These are phyloP conservation scores for Tachyglossus aculeatus DNA, from an alignment of 2,797 vertebrate species.

Conservation along the genomic window DNA sequence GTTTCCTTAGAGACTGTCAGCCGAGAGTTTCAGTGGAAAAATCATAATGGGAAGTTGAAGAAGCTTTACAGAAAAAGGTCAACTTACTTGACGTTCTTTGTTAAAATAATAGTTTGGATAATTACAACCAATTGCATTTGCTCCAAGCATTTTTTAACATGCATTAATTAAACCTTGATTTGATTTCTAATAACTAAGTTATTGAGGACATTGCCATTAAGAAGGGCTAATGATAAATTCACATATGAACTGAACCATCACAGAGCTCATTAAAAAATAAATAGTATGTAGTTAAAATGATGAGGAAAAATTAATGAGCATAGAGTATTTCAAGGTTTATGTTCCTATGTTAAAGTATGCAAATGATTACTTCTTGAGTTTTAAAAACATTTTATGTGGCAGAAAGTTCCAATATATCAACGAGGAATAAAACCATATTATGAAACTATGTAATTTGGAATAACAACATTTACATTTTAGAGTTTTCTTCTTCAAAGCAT, in stretches of 20 bases:
- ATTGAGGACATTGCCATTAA: conserved; percentile 46
- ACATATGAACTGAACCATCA: conserved; percentile 38
- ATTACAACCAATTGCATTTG: conserved; percentile 19
- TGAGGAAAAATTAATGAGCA: conserved; percentile 33
- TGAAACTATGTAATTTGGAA: neutral
- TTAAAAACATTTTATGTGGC: neutral
- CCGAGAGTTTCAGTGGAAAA: neutral
- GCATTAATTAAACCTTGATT: conserved; percentile 51
- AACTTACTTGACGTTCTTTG: neutral
- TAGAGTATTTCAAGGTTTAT: neutral
- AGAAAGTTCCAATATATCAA: neutral
- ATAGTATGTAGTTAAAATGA: conserved; percentile 15
- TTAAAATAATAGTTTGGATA: conserved; percentile 19
- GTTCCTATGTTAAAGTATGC: conserved; percentile 2
- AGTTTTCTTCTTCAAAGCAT: neutral
- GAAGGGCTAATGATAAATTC: conserved; percentile 34
- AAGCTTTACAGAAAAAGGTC: neutral
- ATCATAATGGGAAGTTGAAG: neutral
- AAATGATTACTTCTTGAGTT: neutral
- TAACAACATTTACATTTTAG: neutral
- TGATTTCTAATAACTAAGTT: conserved; percentile 50
- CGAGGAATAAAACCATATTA: neutral
- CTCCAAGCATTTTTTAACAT: conserved; percentile 9
- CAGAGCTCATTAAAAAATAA: conserved; percentile 46
- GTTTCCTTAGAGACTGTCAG: neutral